A percentile compares a stretch with the other conserved stretches of the same genome.
Evolutionary conservation across 2,888 invertebrate genomes (phyloP).

Genomic region (Erebia aethiops): DNA sequence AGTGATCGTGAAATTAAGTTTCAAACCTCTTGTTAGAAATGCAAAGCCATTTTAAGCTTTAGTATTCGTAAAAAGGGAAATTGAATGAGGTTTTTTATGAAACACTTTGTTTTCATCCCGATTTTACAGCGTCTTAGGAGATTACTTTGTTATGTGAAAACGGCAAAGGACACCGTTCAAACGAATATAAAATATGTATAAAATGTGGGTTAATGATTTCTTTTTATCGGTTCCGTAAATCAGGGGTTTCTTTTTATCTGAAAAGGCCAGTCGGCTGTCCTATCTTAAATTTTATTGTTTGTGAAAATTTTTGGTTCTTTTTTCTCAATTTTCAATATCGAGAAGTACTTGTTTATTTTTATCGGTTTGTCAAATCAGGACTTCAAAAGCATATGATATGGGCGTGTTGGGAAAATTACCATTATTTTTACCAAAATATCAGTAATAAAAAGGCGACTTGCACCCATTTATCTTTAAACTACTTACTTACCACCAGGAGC

Average conservation of each 20-base stretch:
- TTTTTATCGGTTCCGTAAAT: constrained; percentile 8
- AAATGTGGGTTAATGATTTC: constrained; percentile 18
- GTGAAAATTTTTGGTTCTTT: neutral
- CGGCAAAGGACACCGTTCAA: constrained; percentile 17
- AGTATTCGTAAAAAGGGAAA: constrained; percentile 40
- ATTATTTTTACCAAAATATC: too few species aligned
- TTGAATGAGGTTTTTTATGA: constrained; percentile 45
- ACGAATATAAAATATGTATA: constrained; percentile 10
- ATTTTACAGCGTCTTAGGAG: constrained; percentile 41
- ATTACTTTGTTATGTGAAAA: constrained; percentile 37
- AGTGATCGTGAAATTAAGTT: neutral
- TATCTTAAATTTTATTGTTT: neutral
- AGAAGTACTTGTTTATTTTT: too few species aligned
- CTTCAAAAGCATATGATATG: too few species aligned
- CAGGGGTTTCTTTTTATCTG: neutral
- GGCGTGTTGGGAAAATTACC: too few species aligned
- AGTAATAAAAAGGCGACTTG: too few species aligned
- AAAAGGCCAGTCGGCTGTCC: neutral
- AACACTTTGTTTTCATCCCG: constrained; percentile 41
- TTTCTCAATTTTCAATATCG: too few species aligned
- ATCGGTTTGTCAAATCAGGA: too few species aligned
- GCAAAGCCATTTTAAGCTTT: constrained; percentile 23
- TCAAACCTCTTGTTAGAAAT: constrained; percentile 20
- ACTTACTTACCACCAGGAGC: too few species aligned
- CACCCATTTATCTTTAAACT: too few species aligned